These are phyloP conservation scores for Pherbina coryleti DNA, from an alignment of 2,888 invertebrate species.

Conservation along the genomic window DNA sequence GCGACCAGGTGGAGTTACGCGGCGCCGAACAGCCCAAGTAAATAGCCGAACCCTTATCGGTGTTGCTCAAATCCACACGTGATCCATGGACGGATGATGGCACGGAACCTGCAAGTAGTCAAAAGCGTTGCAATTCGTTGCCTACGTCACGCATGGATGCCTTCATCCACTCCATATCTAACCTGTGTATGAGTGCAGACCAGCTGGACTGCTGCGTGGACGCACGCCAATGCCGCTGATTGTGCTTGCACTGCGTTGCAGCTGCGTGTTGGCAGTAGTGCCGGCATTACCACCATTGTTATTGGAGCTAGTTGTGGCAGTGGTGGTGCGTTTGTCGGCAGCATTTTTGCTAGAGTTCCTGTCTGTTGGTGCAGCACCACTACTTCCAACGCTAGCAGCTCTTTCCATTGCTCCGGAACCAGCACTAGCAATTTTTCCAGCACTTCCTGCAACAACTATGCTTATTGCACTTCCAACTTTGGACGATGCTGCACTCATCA, in stretches of 20 bases:
- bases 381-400: not conserved
- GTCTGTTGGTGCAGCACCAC: constrained; percentile 32
- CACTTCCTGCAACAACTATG: not conserved
- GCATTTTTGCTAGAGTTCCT: constrained; percentile 8
- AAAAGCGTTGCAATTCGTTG: not conserved
- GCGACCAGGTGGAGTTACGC: constrained; percentile 60
- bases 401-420: not conserved
- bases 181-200: constrained; percentile 82
- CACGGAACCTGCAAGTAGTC: constrained; percentile 73
- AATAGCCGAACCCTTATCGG: constrained; percentile 74
- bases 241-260: constrained; percentile 68
- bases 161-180: not conserved
- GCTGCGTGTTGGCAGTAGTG: constrained; percentile 40
- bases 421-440: not conserved
- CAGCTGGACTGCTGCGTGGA: constrained; percentile 83
- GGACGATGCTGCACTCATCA: constrained; percentile 38
- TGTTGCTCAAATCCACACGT: constrained; percentile 76
- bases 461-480: not conserved
- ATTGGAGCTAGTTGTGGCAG: not conserved
- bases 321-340: not conserved
- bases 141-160: not conserved
- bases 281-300: constrained; percentile 29
- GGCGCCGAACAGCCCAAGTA: constrained; percentile 72
- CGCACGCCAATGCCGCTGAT: constrained; percentile 71
- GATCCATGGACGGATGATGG: constrained; percentile 82